Percentiles rank a stretch among this genome's conserved stretches.
phyloP scores from a whole-genome alignment of 1,140 invertebrate species.

The Ceratina calcarata region DNA sequence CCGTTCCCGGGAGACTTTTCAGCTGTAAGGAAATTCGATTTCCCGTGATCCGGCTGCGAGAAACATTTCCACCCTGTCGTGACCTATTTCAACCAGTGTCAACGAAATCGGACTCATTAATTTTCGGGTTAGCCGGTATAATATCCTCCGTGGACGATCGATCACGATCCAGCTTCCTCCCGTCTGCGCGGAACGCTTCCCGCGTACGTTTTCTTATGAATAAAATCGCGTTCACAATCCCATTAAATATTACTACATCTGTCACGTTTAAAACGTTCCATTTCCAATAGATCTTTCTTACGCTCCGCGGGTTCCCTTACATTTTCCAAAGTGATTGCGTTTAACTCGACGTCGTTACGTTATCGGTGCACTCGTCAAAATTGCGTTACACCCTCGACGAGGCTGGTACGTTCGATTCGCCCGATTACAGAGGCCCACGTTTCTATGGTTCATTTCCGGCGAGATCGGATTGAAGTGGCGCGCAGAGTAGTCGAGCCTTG shows the following conservation, averaged over 20 bases:
- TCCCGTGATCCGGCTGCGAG: conserved; percentile 26
- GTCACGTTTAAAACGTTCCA: too few species aligned
- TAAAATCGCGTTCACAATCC: too few species aligned
- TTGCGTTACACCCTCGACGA: conserved; percentile 16
- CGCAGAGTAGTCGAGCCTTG: conserved; percentile 19
- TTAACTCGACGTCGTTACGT: neutral
- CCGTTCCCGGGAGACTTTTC: conserved; percentile 6
- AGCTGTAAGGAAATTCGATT: conserved; percentile 51
- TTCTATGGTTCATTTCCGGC: conserved; percentile 50
- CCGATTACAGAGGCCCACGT: conserved; percentile 30
- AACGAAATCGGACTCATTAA: conserved; percentile 5
- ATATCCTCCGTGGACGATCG: neutral
- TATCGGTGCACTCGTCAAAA: conserved; percentile 9
- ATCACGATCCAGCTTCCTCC: neutral
- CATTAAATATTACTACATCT: too few species aligned
- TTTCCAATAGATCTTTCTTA: too few species aligned
- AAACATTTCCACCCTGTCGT: conserved; percentile 30
- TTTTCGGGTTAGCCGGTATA: conserved; percentile 8
- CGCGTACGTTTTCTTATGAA: neutral
- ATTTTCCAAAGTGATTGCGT: neutral
- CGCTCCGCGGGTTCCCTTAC: too few species aligned
- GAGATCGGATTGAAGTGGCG: conserved; percentile 33
- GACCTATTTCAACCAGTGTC: conserved; percentile 7
- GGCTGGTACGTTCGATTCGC: conserved; percentile 19
- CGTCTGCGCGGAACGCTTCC: neutral